Conservation (phyloP, 2,888 invertebrate species). For the Trisateles emortualis region DNA sequence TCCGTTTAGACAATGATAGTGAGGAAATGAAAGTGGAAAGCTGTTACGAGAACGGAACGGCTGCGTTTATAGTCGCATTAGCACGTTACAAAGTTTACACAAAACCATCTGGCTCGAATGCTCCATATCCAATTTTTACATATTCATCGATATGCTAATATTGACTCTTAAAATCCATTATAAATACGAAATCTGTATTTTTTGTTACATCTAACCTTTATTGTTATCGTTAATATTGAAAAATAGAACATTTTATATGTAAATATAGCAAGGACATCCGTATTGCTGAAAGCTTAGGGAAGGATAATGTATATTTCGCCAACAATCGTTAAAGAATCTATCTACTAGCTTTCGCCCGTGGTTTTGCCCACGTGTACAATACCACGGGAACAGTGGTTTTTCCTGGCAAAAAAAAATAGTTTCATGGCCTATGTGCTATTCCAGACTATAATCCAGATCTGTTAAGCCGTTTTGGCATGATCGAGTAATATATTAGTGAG, state of each 20-base stretch:
- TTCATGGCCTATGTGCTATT: too few relatives aligned
- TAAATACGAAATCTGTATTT: conserved; percentile 23
- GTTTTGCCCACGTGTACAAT: too few relatives aligned
- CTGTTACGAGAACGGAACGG: conserved; percentile 76
- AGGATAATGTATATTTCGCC: conserved; percentile 18
- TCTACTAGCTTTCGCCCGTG: too few relatives aligned
- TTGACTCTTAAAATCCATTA: conserved; percentile 15
- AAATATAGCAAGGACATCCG: conserved; percentile 32
- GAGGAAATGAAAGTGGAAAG: conserved; percentile 84
- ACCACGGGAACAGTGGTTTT: too few relatives aligned
- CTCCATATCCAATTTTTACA: conserved; percentile 29
- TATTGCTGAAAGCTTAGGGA: conserved; percentile 18
- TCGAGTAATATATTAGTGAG: too few relatives aligned
- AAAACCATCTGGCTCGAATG: conserved; percentile 18
- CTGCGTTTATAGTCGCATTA: conserved; percentile 59
- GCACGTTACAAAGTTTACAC: conserved; percentile 36
- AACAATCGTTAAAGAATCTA: neutral
- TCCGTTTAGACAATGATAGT: conserved; percentile 81
- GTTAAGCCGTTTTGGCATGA: too few relatives aligned
- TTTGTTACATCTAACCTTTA: conserved; percentile 30
- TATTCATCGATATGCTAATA: conserved; percentile 34
- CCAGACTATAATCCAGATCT: too few relatives aligned
- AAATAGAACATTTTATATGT: conserved; percentile 36
- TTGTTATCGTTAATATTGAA: conserved; percentile 36
- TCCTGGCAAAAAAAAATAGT: too few relatives aligned